A percentile compares a stretch with the other conserved stretches of the same genome.
Evolutionary conservation across 2,797 vertebrate genomes (phyloP).

Genomic region (Enteromius thamalakanensis): DNA sequence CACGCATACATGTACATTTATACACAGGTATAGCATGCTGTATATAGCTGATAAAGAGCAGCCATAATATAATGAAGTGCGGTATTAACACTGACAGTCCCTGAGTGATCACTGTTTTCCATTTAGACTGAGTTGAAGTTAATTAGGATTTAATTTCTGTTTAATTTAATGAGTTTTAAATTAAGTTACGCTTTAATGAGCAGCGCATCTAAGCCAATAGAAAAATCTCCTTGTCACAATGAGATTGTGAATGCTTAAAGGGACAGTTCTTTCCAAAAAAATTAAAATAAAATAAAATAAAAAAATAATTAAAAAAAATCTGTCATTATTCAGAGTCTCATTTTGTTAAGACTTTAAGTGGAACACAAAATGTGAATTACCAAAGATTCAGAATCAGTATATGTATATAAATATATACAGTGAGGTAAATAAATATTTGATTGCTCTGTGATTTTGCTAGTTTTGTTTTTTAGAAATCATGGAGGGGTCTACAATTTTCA

Average conservation of each 20-base stretch:
- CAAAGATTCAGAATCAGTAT: neutral
- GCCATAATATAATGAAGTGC: neutral
- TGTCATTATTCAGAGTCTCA: neutral
- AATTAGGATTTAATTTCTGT: slow-evolving; percentile 40
- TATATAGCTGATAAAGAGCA: neutral
- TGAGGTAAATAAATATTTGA: too few species aligned
- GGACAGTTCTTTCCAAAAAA: neutral
- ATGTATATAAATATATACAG: too few species aligned
- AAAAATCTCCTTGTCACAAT: slow-evolving; percentile 40
- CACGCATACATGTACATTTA: neutral
- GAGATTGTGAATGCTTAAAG: slow-evolving; percentile 1
- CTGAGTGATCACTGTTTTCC: slow-evolving; percentile 26
- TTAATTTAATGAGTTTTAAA: slow-evolving; percentile 41
- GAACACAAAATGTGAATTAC: neutral
- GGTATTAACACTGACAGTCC: slow-evolving; percentile 6
- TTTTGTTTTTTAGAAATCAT: too few species aligned
- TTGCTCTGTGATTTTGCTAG: too few species aligned
- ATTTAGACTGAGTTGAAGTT: slow-evolving; percentile 36
- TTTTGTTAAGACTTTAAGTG: neutral
- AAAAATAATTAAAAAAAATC: neutral
- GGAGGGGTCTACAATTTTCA: too few species aligned
- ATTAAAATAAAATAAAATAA: neutral
- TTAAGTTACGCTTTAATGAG: slow-evolving; percentile 29
- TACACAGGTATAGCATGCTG: neutral
- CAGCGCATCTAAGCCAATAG: slow-evolving; percentile 62